Evolutionary conservation across 2,888 invertebrate genomes (phyloP), one percentile per base, ranked within the genome.

Genomic region (Phytoseiulus persimilis): DNA sequence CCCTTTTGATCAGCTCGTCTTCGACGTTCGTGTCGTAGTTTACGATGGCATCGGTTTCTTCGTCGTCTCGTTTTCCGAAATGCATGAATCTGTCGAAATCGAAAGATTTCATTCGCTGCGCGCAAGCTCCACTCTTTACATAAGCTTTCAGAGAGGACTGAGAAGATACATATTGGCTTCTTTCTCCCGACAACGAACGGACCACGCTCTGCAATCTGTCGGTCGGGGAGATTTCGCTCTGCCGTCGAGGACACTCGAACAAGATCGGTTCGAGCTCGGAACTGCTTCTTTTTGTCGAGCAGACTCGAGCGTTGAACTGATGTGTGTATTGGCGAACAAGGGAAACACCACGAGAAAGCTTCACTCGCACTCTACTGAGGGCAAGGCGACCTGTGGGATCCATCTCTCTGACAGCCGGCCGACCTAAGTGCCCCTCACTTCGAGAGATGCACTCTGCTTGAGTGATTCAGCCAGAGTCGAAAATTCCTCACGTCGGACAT

Each of bases 61-160:
- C 87, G 87, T 87, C 87, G 6, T 87, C 87, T n/a, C 87, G 87
- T 33, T 87, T 87, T 9, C 87, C 87, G 87, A 87, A 87, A 87
- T 87, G 87, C 87, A 87, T 87, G 32, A 87, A 87, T 32, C 87
- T 87, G 45, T 32, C 9, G 18, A 28, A 65, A 28, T 28, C 18
- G 1, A 14, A 2, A 18, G 65, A 65, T 14, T 14, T 65, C 1
- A 65, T 18, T 39, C 39, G 5, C 18, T 65, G 14, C 65, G 65
- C 5, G 65, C 18, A n/a, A n/a, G 5, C 39, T 6, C 9, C 39
- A 9, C 39, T 39, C 9, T 9, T 9, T 39, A 9, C 39, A 39
- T 39, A 39, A 39, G 5, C 3, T 3, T 9, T 9, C 39, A 39
- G 9, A 3, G 39, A 39, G 39, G 39, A 6, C 9, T 39, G 3